Percentiles rank a stretch among this genome's conserved stretches.
phyloP scores from a whole-genome alignment of 2,113 vertebrate genomes.

The Pseudois nayaur region DNA sequence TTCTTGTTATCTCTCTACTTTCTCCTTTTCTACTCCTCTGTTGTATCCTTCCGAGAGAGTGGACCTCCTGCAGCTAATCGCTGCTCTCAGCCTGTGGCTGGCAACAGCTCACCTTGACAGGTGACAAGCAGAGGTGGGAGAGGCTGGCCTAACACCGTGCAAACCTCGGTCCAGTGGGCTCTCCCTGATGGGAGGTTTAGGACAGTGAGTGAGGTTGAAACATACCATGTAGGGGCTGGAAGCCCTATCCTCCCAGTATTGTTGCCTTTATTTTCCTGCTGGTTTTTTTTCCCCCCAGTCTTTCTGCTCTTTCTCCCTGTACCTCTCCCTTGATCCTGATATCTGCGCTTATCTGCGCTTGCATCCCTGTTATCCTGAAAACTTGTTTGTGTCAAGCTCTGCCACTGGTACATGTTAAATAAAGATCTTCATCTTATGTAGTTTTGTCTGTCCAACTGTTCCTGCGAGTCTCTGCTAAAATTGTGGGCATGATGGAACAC shows the following conservation, averaged over 20 bases:
- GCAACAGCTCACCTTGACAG: neutral
- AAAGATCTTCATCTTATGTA: neutral
- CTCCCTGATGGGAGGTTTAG: neutral
- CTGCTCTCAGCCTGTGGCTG: neutral
- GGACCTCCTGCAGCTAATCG: neutral
- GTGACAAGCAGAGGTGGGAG: neutral
- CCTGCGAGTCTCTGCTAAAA: neutral
- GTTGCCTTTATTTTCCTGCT: neutral
- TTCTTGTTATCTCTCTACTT: neutral
- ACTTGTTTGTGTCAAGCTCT: neutral
- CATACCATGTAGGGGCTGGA: neutral
- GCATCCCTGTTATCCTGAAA: neutral
- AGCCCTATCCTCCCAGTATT: neutral
- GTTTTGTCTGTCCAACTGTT: neutral
- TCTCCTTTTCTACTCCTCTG: neutral
- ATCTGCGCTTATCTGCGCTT: neutral
- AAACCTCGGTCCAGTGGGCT: neutral
- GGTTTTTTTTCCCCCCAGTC: fast-evolving
- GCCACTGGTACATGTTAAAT: neutral
- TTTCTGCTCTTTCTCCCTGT: neutral
- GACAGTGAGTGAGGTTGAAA: neutral
- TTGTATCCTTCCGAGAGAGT: neutral
- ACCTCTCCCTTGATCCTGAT: neutral
- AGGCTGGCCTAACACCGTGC: neutral
- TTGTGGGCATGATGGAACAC: neutral